A percentile compares a stretch with the other conserved stretches of the same genome.
Conservation (phyloP, 2,888 invertebrate species). For the Hemicrepidius hirtus region DNA sequence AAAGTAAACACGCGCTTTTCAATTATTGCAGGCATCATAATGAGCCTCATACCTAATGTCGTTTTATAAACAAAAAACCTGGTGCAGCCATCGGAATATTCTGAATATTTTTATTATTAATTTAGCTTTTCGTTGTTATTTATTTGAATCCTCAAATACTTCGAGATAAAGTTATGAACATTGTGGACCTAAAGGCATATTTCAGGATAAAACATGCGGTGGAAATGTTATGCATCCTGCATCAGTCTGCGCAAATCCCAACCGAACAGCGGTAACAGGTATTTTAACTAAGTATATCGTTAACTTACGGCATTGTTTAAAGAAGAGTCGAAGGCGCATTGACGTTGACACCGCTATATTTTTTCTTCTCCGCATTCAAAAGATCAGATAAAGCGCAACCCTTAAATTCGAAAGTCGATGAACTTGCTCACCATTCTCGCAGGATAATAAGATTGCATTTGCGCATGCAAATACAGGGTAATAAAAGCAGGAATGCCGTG, state of each 20-base stretch:
- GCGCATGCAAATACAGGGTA: slow-evolving; percentile 59
- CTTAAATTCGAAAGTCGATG: slow-evolving; percentile 69
- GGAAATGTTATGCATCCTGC: slow-evolving; percentile 59
- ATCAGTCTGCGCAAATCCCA: slow-evolving; percentile 49
- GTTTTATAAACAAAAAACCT: slow-evolving; percentile 16
- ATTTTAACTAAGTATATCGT: slow-evolving; percentile 69
- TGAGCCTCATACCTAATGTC: slow-evolving; percentile 29
- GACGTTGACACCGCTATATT: slow-evolving; percentile 67
- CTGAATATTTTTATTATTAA: slow-evolving; percentile 23
- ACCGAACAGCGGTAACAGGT: slow-evolving; percentile 59
- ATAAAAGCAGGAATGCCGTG: slow-evolving; percentile 59
- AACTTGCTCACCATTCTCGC: slow-evolving; percentile 58
- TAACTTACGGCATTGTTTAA: slow-evolving; percentile 69
- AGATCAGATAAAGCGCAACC: slow-evolving; percentile 66
- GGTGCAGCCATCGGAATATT: slow-evolving; percentile 15
- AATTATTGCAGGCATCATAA: slow-evolving; percentile 29
- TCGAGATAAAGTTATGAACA: slow-evolving; percentile 56
- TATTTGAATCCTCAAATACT: slow-evolving; percentile 44
- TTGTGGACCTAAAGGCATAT: slow-evolving; percentile 50
- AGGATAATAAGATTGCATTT: slow-evolving; percentile 62
- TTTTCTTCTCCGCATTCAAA: slow-evolving; percentile 60
- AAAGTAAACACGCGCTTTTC: slow-evolving; percentile 29
- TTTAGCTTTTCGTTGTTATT: slow-evolving; percentile 42
- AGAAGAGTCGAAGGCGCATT: slow-evolving; percentile 61
- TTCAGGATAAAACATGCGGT: slow-evolving; percentile 53